Evolutionary conservation across 2,888 invertebrate genomes (phyloP).

Genomic region (Encarsia formosa): DNA sequence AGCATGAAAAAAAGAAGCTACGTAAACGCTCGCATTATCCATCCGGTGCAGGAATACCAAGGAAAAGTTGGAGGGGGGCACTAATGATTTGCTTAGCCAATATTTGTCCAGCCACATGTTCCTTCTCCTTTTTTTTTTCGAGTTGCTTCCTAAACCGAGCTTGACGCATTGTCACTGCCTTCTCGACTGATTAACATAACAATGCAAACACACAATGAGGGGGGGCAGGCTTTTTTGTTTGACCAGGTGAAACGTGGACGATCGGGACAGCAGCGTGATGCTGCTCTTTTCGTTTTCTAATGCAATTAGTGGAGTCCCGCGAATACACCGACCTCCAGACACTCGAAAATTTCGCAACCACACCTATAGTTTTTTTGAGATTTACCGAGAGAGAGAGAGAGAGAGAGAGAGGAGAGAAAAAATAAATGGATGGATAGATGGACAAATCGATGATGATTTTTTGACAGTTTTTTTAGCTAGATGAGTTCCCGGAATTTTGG

Average conservation of each 20-base stretch:
- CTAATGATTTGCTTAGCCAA: slow-evolving; percentile 50
- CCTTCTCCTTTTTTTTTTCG: slow-evolving; percentile 37
- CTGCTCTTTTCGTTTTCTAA: slow-evolving; percentile 40
- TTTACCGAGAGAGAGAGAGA: too few relatives aligned
- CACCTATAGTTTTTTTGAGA: neutral
- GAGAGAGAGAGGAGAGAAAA: too few relatives aligned
- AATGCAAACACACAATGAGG: slow-evolving; percentile 49
- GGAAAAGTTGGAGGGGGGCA: slow-evolving; percentile 31
- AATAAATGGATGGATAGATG: too few relatives aligned
- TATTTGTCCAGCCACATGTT: slow-evolving; percentile 47
- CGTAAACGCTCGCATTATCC: too few relatives aligned
- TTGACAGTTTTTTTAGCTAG: neutral
- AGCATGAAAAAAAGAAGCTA: too few relatives aligned
- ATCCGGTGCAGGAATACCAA: too few relatives aligned
- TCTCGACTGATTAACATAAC: slow-evolving; percentile 42
- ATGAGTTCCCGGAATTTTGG: neutral
- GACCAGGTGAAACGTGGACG: slow-evolving; percentile 48
- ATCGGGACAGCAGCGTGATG: slow-evolving; percentile 27
- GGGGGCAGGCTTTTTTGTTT: slow-evolving; percentile 38
- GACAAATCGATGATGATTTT: neutral
- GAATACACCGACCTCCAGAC: slow-evolving; percentile 37
- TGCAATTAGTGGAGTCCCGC: slow-evolving; percentile 43
- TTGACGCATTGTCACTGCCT: slow-evolving; percentile 48
- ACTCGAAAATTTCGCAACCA: slow-evolving; percentile 21
- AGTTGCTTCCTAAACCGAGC: slow-evolving; percentile 50